phyloP scores from a whole-genome alignment of 2,888 invertebrate genomes.

The Argyresthia albistria region DNA sequence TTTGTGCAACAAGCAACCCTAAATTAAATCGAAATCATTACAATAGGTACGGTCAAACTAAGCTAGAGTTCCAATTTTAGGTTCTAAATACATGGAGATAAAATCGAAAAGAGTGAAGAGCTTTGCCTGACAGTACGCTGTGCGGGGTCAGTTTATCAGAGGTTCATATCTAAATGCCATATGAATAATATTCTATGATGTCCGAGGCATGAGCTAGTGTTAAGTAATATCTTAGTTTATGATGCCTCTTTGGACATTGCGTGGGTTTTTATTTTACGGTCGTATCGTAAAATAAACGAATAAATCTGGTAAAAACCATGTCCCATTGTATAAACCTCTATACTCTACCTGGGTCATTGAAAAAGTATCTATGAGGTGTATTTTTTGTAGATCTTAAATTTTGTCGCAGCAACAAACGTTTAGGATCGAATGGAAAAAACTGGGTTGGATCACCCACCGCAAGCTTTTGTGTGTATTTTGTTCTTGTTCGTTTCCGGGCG shows the following conservation, averaged over 20 bases:
- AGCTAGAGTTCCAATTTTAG: too few species aligned
- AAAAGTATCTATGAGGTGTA: too few species aligned
- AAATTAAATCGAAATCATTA: conserved; percentile 1
- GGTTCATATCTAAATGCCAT: conserved; percentile 45
- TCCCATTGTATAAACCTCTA: too few species aligned
- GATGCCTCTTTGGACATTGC: background rate
- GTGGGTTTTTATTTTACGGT: background rate
- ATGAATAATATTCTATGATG: background rate
- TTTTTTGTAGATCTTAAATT: too few species aligned
- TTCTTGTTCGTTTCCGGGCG: background rate
- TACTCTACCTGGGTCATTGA: too few species aligned
- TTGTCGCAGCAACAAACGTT: too few species aligned
- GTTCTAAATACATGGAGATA: too few species aligned
- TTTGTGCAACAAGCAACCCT: background rate
- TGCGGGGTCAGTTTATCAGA: conserved; percentile 27
- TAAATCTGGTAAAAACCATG: too few species aligned
- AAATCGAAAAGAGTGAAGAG: too few species aligned
- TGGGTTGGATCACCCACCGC: background rate
- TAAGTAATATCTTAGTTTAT: background rate
- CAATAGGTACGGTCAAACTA: background rate
- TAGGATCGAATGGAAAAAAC: too few species aligned
- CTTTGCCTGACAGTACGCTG: too few species aligned
- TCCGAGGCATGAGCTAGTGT: background rate
- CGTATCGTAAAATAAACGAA: too few species aligned
- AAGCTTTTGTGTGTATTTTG: background rate